phyloP scores from a whole-genome alignment of 2,797 vertebrate species.

The Limosa lapponica region DNA sequence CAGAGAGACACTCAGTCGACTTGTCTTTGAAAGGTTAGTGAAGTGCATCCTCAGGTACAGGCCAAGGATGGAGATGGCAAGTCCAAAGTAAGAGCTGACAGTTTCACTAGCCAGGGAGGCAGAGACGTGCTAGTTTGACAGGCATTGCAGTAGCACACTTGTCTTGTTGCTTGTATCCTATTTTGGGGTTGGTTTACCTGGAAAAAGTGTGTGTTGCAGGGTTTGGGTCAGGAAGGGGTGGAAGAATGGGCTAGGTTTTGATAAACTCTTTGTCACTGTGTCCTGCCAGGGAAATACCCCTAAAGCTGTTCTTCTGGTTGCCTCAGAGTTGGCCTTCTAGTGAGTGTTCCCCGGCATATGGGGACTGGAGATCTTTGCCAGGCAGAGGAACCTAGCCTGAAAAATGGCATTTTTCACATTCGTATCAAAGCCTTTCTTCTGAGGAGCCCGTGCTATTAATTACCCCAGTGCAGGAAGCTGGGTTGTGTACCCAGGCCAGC shows the following conservation, averaged over 20 bases:
- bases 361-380: neutral
- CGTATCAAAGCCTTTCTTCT: neutral
- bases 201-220: neutral
- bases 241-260: neutral
- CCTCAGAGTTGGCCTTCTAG: neutral
- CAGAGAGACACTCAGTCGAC: slow-evolving; percentile 87
- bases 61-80: no score
- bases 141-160: neutral
- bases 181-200: neutral
- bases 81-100: neutral
- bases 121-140: neutral
- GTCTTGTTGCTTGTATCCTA: neutral
- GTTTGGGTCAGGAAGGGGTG: neutral
- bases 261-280: neutral
- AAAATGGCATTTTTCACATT: neutral
- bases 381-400: neutral
- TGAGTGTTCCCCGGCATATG: neutral
- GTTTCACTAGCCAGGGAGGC: neutral
- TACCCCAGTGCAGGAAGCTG: neutral
- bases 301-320: neutral
- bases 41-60: neutral
- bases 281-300: neutral
- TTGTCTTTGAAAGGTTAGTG: slow-evolving; percentile 90
- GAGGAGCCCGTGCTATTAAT: neutral
- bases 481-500: neutral